Evolutionary conservation across 92 coral and sea anemone species (phyloP), one percentile per base, ranked within the genome.

Genomic region (Epizoanthus stellaris): DNA sequence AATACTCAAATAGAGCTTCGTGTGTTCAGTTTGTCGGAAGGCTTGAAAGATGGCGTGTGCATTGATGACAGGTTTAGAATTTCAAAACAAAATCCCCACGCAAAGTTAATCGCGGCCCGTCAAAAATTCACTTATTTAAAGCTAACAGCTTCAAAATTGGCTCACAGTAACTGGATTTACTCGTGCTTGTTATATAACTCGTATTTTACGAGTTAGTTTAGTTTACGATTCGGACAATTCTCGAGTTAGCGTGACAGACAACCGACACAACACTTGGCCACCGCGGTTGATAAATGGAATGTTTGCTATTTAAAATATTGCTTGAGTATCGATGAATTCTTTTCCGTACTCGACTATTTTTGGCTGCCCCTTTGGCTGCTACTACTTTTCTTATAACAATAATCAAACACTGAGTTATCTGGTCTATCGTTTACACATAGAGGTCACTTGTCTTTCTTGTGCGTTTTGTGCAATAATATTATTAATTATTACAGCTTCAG

Each of bases 61-160:
- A 19, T 15, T 42, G 12, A 63, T 79, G 70, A 76, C 69, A 76
- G 54, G 82, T 76, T 76, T 76, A 58, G 19, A 63, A 62, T 79
- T 79, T 79, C 83, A 40, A 36, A 79, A 61, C 43, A 79, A 16
- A 65, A 45, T 38, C 54, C 56, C 81, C 67, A 77, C 8, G 58
- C 70, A 77, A 77, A 39, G 70, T 3, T 52, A 60, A 57, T 61
- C 58, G 34, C 70, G 54, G 11, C 20, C 36, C 53, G 36, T 58
- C 13, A 56, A 57, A 40, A 77, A 42, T 77, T 40, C 62, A 54
- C 20, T 62, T 8, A 60, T 58, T 43, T 15, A 20, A 79, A 62
- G 56, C 20, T 43, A 11, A 15, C 4, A 38, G 43, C 40, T 63
- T 36, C 23, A 76, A 79, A 77, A 43, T 19, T 39, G 45, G 63